Base-by-base conservation (phyloP, 2,888 invertebrate species). In the Ichneumoninae sp. region DNA sequence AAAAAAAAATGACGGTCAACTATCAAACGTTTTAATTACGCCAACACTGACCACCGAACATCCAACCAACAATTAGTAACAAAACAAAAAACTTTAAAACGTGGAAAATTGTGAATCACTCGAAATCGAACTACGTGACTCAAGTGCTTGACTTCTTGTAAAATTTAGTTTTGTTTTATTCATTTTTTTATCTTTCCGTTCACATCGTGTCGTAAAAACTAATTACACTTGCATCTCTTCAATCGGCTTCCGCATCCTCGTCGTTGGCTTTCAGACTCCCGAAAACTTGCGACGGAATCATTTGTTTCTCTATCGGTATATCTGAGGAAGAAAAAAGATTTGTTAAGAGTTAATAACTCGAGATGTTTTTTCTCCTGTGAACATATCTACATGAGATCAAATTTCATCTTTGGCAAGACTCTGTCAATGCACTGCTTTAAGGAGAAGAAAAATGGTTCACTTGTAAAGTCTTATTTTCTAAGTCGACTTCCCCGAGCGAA, bases 281-380 rank as follows among this genome's bases (percentile, higher is more conserved):
- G 95, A 99, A 99, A 3, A 99, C 98, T 94, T 98, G 97, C 65
- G 96, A 95, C 50, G 99, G 99, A 87, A 99, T 96, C 40, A 95
- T 95, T 94, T 98, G 97, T 92, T 98, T 97, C 91, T 98, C 97
- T 77, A 98, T 96, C 47, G 96, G 96, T 86, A 97, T 94, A 84
- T 96, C 96, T 93, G 88, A 62, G 16, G 80, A 92, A 91, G 77
- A 86, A 82, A 86, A 44, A 80, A 69, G 13, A 44, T 30, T 76
- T 50, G 75, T 62, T 54, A 65, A 57, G 30, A 47, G 22, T 70
- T 80, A 54, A 70, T 80, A n/a, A 33, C 65, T 8, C 65, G 22
- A 69, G 6, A 47, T 10, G 16, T 75, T 62, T 66, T 69, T 69
- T 50, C 40, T 1, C n/a, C 33, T 7, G 7, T 33, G 33, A 33